Evolutionary conservation across 2,797 vertebrate genomes (phyloP).

Genomic region (Sebastes cheni): DNA sequence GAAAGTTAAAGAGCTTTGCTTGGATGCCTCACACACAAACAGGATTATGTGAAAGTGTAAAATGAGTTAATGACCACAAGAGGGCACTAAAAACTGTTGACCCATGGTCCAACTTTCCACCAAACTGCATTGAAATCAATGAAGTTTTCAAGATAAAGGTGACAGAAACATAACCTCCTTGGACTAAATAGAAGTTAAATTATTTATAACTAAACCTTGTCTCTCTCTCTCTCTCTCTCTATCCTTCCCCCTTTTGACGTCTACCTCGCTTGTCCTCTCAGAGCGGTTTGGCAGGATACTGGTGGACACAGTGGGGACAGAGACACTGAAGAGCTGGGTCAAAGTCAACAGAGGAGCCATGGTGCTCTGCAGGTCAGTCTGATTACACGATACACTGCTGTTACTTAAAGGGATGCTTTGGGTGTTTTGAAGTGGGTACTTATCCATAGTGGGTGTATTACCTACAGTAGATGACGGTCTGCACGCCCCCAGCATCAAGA

Average conservation of each 20-base stretch:
- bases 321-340: slow-evolving; percentile 89
- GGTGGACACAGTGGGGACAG: slow-evolving; percentile 86
- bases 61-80: neutral
- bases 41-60: neutral
- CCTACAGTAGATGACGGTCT: too few species aligned
- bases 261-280: slow-evolving; percentile 50
- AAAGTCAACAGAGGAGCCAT: slow-evolving; percentile 93
- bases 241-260: neutral
- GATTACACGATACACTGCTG: neutral
- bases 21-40: neutral
- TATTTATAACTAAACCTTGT: neutral
- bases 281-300: slow-evolving; percentile 90
- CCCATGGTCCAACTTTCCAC: too few species aligned
- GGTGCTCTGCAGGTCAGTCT: slow-evolving; percentile 89
- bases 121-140: neutral
- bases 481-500: too few species aligned
- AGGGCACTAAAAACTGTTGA: neutral
- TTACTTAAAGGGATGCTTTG: too few species aligned
- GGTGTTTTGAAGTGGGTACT: too few species aligned
- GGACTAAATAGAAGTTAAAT: neutral
- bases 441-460: rapidly evolving
- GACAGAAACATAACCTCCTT: neutral
- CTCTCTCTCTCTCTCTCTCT: neutral
- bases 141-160: neutral
- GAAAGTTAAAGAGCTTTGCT: too few species aligned